Base-by-base conservation (phyloP, 2,797 vertebrate genomes). In the Sciurus vulgaris region DNA sequence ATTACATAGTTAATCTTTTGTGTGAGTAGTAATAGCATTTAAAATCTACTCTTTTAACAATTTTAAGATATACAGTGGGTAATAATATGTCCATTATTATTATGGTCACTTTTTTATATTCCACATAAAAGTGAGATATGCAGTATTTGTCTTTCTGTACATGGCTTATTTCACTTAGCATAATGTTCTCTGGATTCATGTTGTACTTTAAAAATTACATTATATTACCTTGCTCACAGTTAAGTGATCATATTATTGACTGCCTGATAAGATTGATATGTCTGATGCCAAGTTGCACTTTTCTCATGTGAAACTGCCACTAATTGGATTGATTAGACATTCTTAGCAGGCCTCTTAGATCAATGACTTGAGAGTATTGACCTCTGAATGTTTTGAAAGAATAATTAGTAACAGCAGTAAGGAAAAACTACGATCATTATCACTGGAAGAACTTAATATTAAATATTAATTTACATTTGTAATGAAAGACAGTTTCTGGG, bases 401-500 rank as follows among this genome's bases (percentile, higher is more conserved):
- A 56, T 73, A 56, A 33, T 87, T 81, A 61, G 18, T 87, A 85
- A 83, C 2, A 86, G 33, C 35, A 85, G 78, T 76, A 6, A 72
- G 88, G 90, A 78, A 89, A 33, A 91, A n/a, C 14, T 86, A 22
- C 91, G 54, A 47, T 67, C 51, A 63, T 77, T 24, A 26, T 73
- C 49, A 89, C 70, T 77, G 49, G 83, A 59, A 79, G 67, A 76
- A 65, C 76, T 70, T 24, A 44, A n/a, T 86, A 28, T 51, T 76
- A 41, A 83, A 86, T 91, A 90, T 70, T 63, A 74, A 59, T 93
- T 88, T 94, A 74, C 54, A 41, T 93, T 72, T 94, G 33, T 70
- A 35, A 76, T 67, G 77, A 92, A 95, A 96, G 78, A 65, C 59
- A 63, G 86, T 97, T 96, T 97, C 92, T 95, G 86, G 95, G 92